phyloP scores from a whole-genome alignment of 1,140 invertebrate species.

The Cyrtorhinus lividipennis region DNA sequence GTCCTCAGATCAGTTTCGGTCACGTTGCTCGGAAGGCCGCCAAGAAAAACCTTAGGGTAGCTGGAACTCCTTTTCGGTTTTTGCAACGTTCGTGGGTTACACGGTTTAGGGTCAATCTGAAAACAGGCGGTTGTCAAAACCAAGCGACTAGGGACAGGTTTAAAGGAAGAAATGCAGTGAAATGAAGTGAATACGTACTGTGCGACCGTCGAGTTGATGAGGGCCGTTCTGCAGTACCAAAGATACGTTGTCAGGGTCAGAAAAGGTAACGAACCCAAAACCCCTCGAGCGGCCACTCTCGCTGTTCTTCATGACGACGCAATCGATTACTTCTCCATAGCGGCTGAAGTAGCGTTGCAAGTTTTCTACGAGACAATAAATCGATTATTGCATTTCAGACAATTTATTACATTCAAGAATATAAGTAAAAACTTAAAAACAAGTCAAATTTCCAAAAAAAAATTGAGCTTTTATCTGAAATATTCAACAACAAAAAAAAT shows the following conservation, averaged over 20 bases:
- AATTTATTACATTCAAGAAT: too few relatives aligned
- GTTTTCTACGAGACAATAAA: conserved; percentile 50
- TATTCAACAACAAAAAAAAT: too few relatives aligned
- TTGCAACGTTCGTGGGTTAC: conserved; percentile 80
- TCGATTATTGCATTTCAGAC: too few relatives aligned
- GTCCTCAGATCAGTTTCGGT: conserved; percentile 83
- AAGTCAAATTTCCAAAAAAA: too few relatives aligned
- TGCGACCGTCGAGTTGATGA: conserved; percentile 79
- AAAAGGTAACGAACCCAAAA: conserved; percentile 94
- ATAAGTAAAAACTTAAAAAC: too few relatives aligned
- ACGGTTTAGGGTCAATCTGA: conserved; percentile 88
- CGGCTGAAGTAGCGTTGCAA: conserved; percentile 83
- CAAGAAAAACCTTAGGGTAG: conserved; percentile 89
- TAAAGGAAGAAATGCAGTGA: too few relatives aligned
- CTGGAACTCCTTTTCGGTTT: conserved; percentile 78
- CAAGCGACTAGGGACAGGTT: too few relatives aligned
- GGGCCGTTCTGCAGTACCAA: conserved; percentile 79
- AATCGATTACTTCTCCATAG: conserved; percentile 94
- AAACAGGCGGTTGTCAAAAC: too few relatives aligned
- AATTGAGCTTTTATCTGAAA: too few relatives aligned
- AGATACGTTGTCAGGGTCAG: conserved; percentile 79
- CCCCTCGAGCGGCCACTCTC: conserved; percentile 91
- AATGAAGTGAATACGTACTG: too few relatives aligned
- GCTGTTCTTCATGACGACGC: conserved; percentile 96
- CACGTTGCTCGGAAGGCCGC: conserved; percentile 81